Evolutionary conservation across 2,113 vertebrate genomes (phyloP).

Genomic region (Oryzias melastigma): DNA sequence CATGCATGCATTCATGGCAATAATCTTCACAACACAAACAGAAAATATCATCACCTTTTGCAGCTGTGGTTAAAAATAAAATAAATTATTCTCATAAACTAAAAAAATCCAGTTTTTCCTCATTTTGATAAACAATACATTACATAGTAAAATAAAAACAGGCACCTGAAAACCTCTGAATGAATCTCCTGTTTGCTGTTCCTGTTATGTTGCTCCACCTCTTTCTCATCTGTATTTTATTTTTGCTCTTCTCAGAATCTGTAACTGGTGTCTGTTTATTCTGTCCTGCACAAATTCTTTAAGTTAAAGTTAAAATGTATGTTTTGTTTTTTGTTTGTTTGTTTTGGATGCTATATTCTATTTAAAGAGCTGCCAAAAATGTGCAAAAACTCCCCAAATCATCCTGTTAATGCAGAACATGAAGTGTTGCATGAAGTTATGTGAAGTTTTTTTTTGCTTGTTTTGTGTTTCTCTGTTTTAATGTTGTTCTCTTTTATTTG

Average conservation of each 20-base stretch:
- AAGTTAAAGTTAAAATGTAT: not conserved
- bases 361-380: slow-evolving; percentile 5
- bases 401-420: slow-evolving; percentile 44
- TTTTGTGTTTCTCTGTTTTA: slow-evolving; percentile 24
- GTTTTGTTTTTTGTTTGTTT: not conserved
- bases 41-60: not conserved
- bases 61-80: not conserved
- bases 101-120: too few species aligned
- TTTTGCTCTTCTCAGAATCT: slow-evolving; percentile 1
- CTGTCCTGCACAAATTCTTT: slow-evolving; percentile 37
- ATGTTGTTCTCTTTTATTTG: slow-evolving; percentile 17
- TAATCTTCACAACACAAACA: not conserved
- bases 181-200: slow-evolving; percentile 16
- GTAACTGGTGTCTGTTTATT: not conserved
- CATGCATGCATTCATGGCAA: not conserved
- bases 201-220: slow-evolving; percentile 12
- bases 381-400: not conserved
- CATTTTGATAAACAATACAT: too few species aligned
- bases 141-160: too few species aligned
- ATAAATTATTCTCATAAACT: not conserved
- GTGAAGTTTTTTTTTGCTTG: not conserved
- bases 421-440: slow-evolving; percentile 1
- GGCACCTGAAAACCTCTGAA: slow-evolving; percentile 17
- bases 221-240: slow-evolving; percentile 19
- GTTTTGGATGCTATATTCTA: not conserved